Base-by-base conservation (phyloP, 2,888 invertebrate genomes). In the Apeira syringaria region DNA sequence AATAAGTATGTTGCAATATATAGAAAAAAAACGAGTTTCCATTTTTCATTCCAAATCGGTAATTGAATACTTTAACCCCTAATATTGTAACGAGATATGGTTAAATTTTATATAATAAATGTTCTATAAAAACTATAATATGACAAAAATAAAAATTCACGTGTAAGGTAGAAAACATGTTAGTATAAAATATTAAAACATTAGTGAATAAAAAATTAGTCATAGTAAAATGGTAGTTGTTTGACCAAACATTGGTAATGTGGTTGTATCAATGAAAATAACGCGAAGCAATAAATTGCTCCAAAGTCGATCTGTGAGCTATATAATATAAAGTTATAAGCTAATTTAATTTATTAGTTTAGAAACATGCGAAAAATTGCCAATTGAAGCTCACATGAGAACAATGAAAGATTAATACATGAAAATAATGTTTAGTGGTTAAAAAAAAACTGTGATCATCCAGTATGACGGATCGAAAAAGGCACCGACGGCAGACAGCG, bases 371-470 rank as follows among this genome's bases (percentile, higher is more conserved):
- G 67, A 11, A 47, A 41, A 32, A 36, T 45, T 37, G 49, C 51
- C 50, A 57, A 58, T 53, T 45, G 56, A 65, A 65, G 63, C 60
- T 59, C 51, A 49, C 59, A 59, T 52, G 54, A 56, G 34, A 54
- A 56, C 12, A 8, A 55, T 22, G 33, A 26, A 24, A 35, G 24
- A 34, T 27, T 30, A 35, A 8, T 20, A 12, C 36, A 24, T 40
- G 42, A 15, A 17, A 38, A 50, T 34, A 27, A 38, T 39, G 25
- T 8, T 35, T 33, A 36, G 4, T 24, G 35, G 36, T 46, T 17
- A 45, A 29, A 18, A 22, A 45, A 29, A 18, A 22, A 35, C 6
- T 7, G 27, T 31, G 31, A 20, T 7, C 15, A 10, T 27, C 18
- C 11, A 10, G 12, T 43, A 20, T 27, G 42, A 40, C 42, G 45